Evolutionary conservation across 1,140 invertebrate species (phyloP), one percentile per base, ranked within the genome.

Genomic region (Aphaenogaster rudis): DNA sequence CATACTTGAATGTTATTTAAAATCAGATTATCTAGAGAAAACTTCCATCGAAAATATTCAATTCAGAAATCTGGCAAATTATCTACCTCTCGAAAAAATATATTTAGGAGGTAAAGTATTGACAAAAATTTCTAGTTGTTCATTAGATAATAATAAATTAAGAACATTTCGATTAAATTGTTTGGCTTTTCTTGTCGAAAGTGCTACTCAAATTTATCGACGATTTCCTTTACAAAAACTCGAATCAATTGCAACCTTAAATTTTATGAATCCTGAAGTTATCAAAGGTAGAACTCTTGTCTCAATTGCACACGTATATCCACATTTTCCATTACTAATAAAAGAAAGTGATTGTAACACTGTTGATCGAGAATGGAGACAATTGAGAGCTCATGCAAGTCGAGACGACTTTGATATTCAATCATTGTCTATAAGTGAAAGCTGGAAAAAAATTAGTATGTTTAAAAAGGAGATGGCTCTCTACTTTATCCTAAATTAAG

Each of bases 101-200:
- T 64, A 64, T 64, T 64, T 64, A 39, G 63, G 63, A 39, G 36
- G 63, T 39, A 64, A 64, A 64, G 15, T 64, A 1, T n/a, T 64
- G 13, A 9, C 63, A 17, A 64, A 64, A 39, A 39, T 64, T 15
- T 64, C 63, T 6, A 64, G 6, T 39, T 3, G 15, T 64, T 64
- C 63, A 64, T 64, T 64, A 39, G 63, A 64, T 64, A 1, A 36
- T 17, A 1, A 64, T 17, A 39, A 39, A 17, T 7, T 64, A 64
- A 64, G 9, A 64, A 39, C 36, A 0, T 64, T 64, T 64, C 61
- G 15, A 15, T 39, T 36, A 1, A 3, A 64, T 64, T 64, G 63
- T 64, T 64, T 39, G 2, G 36, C 15, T 64, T 64, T 64, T 39
- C 13, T 61, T 3, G 28, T 39, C 1, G 63, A 64, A 64, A 64